Evolutionary conservation across 2,113 vertebrate genomes (phyloP), one percentile per base, ranked within the genome.

Genomic region (Cebidichthys violaceus): DNA sequence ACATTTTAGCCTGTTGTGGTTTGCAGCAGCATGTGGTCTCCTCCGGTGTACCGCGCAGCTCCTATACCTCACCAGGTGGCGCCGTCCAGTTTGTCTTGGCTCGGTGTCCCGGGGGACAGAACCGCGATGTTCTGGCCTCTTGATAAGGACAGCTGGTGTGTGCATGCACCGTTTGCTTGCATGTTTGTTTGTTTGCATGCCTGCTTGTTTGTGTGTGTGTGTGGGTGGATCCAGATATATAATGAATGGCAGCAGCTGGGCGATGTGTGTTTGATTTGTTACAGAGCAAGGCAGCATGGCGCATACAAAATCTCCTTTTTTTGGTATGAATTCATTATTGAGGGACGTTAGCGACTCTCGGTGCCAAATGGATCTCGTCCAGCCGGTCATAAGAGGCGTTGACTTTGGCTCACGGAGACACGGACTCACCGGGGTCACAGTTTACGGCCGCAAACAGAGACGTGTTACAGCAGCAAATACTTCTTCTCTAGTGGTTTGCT

Each of bases 111-210:
- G 37, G 79, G 74, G 83, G 91, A 86, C 86, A 72, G 83, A 85
- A 70, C 85, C 37, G 74, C 81, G 79, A 75, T 83, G 88, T 87
- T 33, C 82, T 77, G 83, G 71, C 79, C 74, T 27, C 64, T 20
- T 61, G 84, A 91, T 90, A 92, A 89, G 86, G 80, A 87, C 84
- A 70, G 89, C 75, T 81, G 86, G 82, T 80, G 67, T 41, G 80
- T 77, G 75, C 80, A 73, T 70, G 78, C 39, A 10, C 18, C 24
- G 75, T 78, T 81, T 83, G 69, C 68, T 15, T 9, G 77, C 50
- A 17, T 74, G 82, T 61, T 71, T 83, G 61, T 15, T 65, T 82
- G 79, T 59, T 74, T 86, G 80, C 41, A 3, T n/a, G 77, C 50
- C 35, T 55, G 72, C 62, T 67, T 81, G 69, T 70, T 85, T 67